Conservation (phyloP, 2,888 invertebrate genomes). For the Neuroscelio doddi region DNA sequence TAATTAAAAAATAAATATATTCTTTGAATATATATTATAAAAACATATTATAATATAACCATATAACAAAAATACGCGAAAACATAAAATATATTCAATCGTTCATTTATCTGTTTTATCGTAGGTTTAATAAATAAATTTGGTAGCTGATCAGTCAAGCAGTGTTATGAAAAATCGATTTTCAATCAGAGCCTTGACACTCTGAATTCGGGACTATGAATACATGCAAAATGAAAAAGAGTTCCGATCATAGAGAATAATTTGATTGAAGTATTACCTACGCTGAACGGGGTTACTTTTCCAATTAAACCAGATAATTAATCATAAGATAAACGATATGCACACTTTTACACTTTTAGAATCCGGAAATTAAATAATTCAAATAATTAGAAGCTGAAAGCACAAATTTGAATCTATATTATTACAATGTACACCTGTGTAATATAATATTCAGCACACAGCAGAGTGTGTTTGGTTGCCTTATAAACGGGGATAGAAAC, state of each 20-base stretch:
- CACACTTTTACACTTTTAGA: constrained; percentile 15
- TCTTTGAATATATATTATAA: neutral
- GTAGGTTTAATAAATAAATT: constrained; percentile 14
- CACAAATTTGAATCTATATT: neutral
- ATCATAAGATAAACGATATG: constrained; percentile 54
- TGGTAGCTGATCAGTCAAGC: constrained; percentile 18
- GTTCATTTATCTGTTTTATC: constrained; percentile 3
- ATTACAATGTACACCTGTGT: neutral
- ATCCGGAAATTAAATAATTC: constrained; percentile 14
- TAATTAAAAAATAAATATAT: neutral
- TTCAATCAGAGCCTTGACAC: constrained; percentile 21
- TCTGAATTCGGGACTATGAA: constrained; percentile 36
- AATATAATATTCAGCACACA: constrained; percentile 9
- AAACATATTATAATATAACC: no score
- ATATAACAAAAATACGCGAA: neutral
- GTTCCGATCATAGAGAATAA: constrained; percentile 23
- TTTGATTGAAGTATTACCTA: constrained; percentile 36
- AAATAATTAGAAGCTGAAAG: neutral
- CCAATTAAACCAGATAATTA: constrained; percentile 57
- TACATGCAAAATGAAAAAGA: constrained; percentile 49
- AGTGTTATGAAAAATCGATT: constrained; percentile 26
- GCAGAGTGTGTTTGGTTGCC: constrained; percentile 13
- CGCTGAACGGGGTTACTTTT: constrained; percentile 33
- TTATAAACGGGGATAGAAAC: constrained; percentile 13
- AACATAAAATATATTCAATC: neutral